Percentiles rank a stretch among this genome's conserved stretches.
These are phyloP conservation scores for Ormia ochracea DNA, from an alignment of 2,888 invertebrate species.

Conservation along the genomic window DNA sequence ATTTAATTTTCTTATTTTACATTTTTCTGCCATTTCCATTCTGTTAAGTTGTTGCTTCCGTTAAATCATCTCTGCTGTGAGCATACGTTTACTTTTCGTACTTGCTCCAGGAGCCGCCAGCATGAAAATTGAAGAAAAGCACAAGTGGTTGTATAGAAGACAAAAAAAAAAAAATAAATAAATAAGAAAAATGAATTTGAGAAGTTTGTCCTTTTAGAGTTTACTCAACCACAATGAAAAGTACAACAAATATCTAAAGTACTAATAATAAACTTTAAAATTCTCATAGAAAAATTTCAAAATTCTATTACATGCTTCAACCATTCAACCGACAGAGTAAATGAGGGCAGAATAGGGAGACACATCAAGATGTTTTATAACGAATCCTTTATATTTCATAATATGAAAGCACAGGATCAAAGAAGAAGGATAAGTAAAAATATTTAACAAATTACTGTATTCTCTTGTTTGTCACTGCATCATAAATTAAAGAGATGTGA, in stretches of 20 bases:
- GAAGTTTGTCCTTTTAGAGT: constrained; percentile 29
- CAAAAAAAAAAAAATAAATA: background rate
- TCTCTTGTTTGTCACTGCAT: constrained; percentile 36
- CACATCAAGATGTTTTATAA: constrained; percentile 2
- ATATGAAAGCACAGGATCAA: constrained; percentile 20
- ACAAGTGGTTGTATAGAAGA: constrained; percentile 11
- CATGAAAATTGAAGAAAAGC: background rate
- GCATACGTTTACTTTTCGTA: background rate
- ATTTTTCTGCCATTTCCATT: constrained; percentile 1
- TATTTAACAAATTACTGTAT: constrained; percentile 48
- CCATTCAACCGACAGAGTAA: constrained; percentile 15
- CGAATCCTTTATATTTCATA: constrained; percentile 4
- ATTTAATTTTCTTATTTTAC: background rate
- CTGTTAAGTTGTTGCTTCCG: background rate
- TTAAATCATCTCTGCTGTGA: constrained; percentile 5
- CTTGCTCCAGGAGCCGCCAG: constrained; percentile 1
- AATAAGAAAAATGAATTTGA: background rate
- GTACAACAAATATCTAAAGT: constrained; percentile 17
- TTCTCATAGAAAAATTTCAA: background rate
- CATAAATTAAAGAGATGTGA: constrained; percentile 47
- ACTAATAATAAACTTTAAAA: constrained; percentile 48
- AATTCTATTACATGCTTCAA: constrained; percentile 10
- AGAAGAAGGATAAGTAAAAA: background rate
- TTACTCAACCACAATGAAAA: constrained; percentile 28
- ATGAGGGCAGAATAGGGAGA: constrained; percentile 8